phyloP scores from a whole-genome alignment of 1,140 invertebrate genomes.

The Drosophila watanabei region DNA sequence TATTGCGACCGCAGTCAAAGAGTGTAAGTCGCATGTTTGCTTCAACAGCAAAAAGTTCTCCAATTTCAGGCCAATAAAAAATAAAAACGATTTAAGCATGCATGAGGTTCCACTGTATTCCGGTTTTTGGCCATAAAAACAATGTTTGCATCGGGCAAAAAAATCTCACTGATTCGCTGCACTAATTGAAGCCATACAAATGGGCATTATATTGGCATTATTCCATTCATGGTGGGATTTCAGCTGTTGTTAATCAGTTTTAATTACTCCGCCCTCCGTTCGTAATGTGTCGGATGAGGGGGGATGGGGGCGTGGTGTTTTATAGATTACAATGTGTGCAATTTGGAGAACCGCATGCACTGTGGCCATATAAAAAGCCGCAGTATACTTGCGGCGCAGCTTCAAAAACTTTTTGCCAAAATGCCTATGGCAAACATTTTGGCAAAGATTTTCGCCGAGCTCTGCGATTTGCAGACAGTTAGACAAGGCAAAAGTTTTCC shows the following conservation, averaged over 20 bases:
- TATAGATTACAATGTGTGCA: slow-evolving; percentile 54
- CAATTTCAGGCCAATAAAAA: not conserved
- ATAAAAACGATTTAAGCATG: not conserved
- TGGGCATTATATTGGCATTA: slow-evolving; percentile 51
- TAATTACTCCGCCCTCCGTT: slow-evolving; percentile 45
- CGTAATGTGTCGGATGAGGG: not conserved
- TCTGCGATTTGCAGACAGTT: slow-evolving; percentile 82
- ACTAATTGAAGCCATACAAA: slow-evolving; percentile 34
- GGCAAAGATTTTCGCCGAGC: slow-evolving; percentile 80
- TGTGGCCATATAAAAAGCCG: slow-evolving; percentile 70
- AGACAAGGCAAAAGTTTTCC: slow-evolving; percentile 71
- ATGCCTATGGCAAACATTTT: slow-evolving; percentile 82
- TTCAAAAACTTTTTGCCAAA: slow-evolving; percentile 62
- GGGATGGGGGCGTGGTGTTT: slow-evolving; percentile 4
- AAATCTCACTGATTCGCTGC: slow-evolving; percentile 21
- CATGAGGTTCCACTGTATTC: slow-evolving; percentile 15
- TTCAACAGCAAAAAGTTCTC: slow-evolving; percentile 7
- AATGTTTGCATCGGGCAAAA: slow-evolving; percentile 21
- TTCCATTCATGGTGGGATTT: slow-evolving; percentile 61
- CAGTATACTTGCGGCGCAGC: slow-evolving; percentile 64
- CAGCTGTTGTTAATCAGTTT: slow-evolving; percentile 59
- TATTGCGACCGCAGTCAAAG: slow-evolving; percentile 15
- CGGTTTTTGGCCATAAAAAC: slow-evolving; percentile 18
- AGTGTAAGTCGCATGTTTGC: slow-evolving; percentile 10
- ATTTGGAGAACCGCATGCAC: slow-evolving; percentile 61